A percentile compares a stretch with the other conserved stretches of the same genome.
Conservation (phyloP, 2,888 invertebrate species). For the Trissolcus brochymenae region DNA sequence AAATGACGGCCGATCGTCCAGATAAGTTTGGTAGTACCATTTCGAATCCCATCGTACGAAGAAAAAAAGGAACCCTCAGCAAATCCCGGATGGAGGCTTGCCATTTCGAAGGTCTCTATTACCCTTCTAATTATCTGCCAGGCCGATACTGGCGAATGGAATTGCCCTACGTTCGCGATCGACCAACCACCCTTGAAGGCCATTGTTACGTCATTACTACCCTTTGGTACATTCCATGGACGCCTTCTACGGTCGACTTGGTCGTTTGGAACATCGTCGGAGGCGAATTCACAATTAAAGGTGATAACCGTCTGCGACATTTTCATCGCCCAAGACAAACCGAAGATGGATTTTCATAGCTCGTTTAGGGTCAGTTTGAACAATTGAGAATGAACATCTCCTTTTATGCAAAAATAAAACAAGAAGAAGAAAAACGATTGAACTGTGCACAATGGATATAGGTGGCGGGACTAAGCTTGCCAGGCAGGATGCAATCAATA, state of each 20-base stretch:
- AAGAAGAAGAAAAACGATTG: constrained; percentile 29
- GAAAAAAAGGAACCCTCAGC: too few species aligned
- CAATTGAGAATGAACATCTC: constrained; percentile 28
- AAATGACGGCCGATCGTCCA: constrained; percentile 35
- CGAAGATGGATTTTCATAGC: background rate
- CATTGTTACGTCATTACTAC: constrained; percentile 75
- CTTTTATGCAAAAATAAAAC: constrained; percentile 5
- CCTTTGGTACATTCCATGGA: constrained; percentile 64
- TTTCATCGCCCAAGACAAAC: constrained; percentile 2
- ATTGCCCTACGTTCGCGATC: constrained; percentile 64
- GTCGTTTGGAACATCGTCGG: background rate
- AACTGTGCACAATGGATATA: constrained; percentile 59
- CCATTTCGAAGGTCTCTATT: constrained; percentile 67
- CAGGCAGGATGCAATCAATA: constrained; percentile 75
- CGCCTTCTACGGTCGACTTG: constrained; percentile 23
- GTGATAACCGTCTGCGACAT: background rate
- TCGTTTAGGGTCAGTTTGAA: constrained; percentile 14
- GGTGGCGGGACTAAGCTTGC: constrained; percentile 67
- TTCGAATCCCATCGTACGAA: constrained; percentile 21
- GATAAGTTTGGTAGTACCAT: constrained; percentile 49
- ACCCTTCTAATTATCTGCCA: constrained; percentile 74
- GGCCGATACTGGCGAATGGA: constrained; percentile 68
- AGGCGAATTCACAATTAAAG: constrained; percentile 11
- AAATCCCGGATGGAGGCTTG: background rate
- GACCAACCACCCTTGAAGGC: constrained; percentile 66